These are phyloP conservation scores for Brachypalpus laphriformis DNA, from an alignment of 2,888 invertebrate genomes.

Conservation along the genomic window DNA sequence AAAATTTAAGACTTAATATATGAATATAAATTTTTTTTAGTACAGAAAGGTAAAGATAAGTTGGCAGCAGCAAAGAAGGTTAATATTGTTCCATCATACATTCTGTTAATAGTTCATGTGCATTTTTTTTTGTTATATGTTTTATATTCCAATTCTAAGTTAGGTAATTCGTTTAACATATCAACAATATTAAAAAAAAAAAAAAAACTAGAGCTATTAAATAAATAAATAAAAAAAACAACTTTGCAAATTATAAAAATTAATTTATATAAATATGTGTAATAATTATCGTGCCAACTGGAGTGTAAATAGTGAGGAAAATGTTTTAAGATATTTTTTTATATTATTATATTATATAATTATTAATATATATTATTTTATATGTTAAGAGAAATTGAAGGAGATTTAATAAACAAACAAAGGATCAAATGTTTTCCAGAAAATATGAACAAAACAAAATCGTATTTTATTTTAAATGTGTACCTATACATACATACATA, in stretches of 20 bases:
- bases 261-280: slow-evolving; percentile 42
- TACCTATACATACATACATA: too few species aligned
- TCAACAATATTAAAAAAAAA: slow-evolving; percentile 10
- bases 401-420: slow-evolving; percentile 60
- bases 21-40: slow-evolving; percentile 30
- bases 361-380: slow-evolving; percentile 64
- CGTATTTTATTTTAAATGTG: background rate
- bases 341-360: slow-evolving; percentile 57
- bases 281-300: slow-evolving; percentile 61
- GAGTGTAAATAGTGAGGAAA: slow-evolving; percentile 64
- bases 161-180: slow-evolving; percentile 50
- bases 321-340: slow-evolving; percentile 54
- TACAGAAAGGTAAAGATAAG: slow-evolving; percentile 26
- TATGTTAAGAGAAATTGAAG: slow-evolving; percentile 68
- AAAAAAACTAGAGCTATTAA: slow-evolving; percentile 1
- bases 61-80: slow-evolving; percentile 54
- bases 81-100: slow-evolving; percentile 59
- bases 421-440: slow-evolving; percentile 60
- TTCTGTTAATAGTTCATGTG: slow-evolving; percentile 71
- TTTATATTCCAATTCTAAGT: slow-evolving; percentile 39
- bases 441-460: slow-evolving; percentile 37
- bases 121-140: slow-evolving; percentile 59
- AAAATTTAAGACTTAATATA: slow-evolving; percentile 72
- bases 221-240: slow-evolving; percentile 11
- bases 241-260: slow-evolving; percentile 16